A percentile compares a stretch with the other conserved stretches of the same genome.
Conservation (phyloP, 2,888 invertebrate species). For the Harpalus rufipes region DNA sequence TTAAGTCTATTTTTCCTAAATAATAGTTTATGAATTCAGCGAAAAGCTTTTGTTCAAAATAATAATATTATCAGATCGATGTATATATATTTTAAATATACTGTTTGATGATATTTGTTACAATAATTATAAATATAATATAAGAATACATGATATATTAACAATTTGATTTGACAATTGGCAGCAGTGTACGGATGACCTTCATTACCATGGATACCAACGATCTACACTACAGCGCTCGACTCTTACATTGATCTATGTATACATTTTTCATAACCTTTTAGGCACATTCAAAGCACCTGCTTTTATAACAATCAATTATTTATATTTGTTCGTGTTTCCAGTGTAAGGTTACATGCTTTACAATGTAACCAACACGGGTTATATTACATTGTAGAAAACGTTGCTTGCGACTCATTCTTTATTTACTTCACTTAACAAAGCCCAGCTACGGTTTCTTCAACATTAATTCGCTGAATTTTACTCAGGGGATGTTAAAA, state of each 20-base stretch:
- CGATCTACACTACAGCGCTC: too few relatives aligned
- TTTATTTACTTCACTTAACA: slow-evolving; percentile 56
- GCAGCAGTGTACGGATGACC: too few relatives aligned
- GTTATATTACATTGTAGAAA: slow-evolving; percentile 36
- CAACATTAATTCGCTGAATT: neutral
- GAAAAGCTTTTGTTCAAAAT: too few relatives aligned
- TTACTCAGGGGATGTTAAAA: neutral
- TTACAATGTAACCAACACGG: slow-evolving; percentile 15
- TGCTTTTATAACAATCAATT: neutral
- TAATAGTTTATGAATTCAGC: too few relatives aligned
- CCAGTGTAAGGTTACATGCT: neutral
- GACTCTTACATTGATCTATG: neutral
- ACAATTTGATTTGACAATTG: too few relatives aligned
- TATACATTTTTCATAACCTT: neutral
- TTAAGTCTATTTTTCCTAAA: too few relatives aligned
- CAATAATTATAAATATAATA: too few relatives aligned
- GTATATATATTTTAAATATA: too few relatives aligned
- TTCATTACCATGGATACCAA: too few relatives aligned
- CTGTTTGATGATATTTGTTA: too few relatives aligned
- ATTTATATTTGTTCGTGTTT: neutral
- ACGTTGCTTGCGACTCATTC: slow-evolving; percentile 18
- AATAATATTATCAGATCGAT: too few relatives aligned
- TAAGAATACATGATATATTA: too few relatives aligned
- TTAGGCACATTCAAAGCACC: neutral
- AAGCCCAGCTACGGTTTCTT: neutral